Percentiles rank a stretch among this genome's conserved stretches.
Conservation (phyloP, 2,797 vertebrate genomes). For the Hippopotamyrus pictus region DNA sequence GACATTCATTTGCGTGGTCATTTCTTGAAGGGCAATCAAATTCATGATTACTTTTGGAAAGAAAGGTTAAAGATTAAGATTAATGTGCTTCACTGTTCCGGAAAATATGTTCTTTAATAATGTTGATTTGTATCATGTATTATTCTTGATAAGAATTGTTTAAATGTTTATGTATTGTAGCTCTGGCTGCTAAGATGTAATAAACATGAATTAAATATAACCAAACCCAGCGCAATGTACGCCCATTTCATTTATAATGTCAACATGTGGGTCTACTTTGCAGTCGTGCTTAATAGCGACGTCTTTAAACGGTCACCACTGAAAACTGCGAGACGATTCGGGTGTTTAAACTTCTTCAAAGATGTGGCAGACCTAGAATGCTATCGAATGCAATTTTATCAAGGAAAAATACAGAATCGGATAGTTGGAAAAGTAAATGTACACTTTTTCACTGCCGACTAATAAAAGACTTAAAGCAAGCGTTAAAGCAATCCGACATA, state of each 20-base stretch:
- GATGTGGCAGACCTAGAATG: background rate
- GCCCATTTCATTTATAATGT: background rate
- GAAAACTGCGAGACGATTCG: background rate
- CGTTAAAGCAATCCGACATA: background rate
- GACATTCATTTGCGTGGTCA: conserved; percentile 32
- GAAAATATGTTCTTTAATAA: background rate
- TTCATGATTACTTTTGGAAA: background rate
- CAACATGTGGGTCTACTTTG: background rate
- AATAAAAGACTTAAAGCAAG: background rate
- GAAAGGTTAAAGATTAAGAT: background rate
- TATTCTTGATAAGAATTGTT: background rate
- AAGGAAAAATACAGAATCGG: background rate
- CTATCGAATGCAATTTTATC: background rate
- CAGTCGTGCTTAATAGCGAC: background rate
- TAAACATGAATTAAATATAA: background rate
- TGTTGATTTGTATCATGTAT: background rate
- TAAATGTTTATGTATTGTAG: background rate
- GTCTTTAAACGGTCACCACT: background rate
- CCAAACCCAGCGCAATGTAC: background rate
- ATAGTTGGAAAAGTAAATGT: background rate
- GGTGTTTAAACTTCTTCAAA: background rate
- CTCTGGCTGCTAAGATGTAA: background rate
- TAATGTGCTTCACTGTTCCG: background rate
- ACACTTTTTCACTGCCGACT: background rate
- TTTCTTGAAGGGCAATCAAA: conserved; percentile 33